A percentile compares a stretch with the other conserved stretches of the same genome.
phyloP scores from a whole-genome alignment of 2,888 invertebrate genomes.

The Eupelmus urozonus region DNA sequence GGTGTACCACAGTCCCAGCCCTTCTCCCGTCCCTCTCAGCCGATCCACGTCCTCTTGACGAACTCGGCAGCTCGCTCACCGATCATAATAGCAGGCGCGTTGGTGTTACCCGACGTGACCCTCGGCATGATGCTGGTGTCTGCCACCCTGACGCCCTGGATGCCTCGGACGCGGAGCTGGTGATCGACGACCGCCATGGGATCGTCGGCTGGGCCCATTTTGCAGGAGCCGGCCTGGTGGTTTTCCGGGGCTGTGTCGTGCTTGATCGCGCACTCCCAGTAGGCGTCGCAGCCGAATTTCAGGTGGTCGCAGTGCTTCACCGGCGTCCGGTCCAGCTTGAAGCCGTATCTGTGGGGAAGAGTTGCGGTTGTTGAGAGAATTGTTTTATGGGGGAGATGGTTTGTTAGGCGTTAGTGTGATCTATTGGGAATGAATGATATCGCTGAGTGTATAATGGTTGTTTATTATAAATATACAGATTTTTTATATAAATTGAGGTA shows the following conservation, averaged over 20 bases:
- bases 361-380: no score
- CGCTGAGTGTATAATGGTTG: no score
- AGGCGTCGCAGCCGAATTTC: constrained; percentile 83
- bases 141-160: constrained; percentile 79
- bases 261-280: constrained; percentile 82
- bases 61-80: constrained; percentile 80
- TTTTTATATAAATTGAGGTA: no score
- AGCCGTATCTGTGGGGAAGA: constrained; percentile 86
- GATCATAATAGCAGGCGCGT: constrained; percentile 80
- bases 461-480: no score
- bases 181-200: constrained; percentile 81
- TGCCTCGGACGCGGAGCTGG: constrained; percentile 78
- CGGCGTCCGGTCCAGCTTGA: constrained; percentile 86
- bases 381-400: no score
- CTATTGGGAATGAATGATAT: no score
- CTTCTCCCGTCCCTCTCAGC: constrained; percentile 50
- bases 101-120: constrained; percentile 80
- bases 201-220: constrained; percentile 81
- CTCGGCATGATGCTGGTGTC: constrained; percentile 80
- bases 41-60: constrained; percentile 77
- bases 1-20: neutral
- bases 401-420: no score
- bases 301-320: constrained; percentile 86
- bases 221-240: constrained; percentile 83
- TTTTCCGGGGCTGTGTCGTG: constrained; percentile 82